A percentile compares a stretch with the other conserved stretches of the same genome.
Conservation (phyloP, 2,888 invertebrate genomes). For the Dolichomitus sp. region DNA sequence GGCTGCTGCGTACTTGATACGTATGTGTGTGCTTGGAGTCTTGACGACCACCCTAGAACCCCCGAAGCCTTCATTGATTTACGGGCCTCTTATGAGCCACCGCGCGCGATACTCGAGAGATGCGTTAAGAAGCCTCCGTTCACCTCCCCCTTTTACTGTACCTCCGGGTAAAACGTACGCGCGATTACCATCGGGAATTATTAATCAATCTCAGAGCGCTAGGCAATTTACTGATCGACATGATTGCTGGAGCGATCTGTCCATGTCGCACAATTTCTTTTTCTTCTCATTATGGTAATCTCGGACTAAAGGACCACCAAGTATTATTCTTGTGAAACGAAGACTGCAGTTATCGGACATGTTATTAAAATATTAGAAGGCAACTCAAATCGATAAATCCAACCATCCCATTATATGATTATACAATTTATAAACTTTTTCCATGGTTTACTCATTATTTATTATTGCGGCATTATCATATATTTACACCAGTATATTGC, state of each 20-base stretch:
- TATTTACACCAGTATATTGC: too few relatives aligned
- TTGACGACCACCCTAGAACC: constrained; percentile 41
- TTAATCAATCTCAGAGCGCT: constrained; percentile 40
- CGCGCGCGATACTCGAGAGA: constrained; percentile 37
- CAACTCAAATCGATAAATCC: background rate
- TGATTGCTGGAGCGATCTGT: constrained; percentile 13
- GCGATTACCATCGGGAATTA: constrained; percentile 51
- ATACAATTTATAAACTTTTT: too few relatives aligned
- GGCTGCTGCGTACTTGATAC: background rate
- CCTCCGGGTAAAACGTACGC: constrained; percentile 20
- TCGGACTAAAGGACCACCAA: background rate
- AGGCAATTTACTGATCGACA: constrained; percentile 38
- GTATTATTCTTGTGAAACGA: background rate
- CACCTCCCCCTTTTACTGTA: background rate
- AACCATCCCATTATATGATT: background rate
- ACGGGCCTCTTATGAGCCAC: constrained; percentile 36
- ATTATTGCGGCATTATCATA: too few relatives aligned
- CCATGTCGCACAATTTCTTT: constrained; percentile 2
- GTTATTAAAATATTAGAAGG: background rate
- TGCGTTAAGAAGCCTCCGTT: constrained; percentile 36
- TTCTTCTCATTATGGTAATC: constrained; percentile 5
- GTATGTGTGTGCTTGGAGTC: constrained; percentile 8
- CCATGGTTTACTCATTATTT: too few relatives aligned
- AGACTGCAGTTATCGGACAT: background rate
- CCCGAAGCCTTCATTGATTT: constrained; percentile 43